Conservation (phyloP, 2,888 invertebrate genomes). For the Orchesella flavescens region DNA sequence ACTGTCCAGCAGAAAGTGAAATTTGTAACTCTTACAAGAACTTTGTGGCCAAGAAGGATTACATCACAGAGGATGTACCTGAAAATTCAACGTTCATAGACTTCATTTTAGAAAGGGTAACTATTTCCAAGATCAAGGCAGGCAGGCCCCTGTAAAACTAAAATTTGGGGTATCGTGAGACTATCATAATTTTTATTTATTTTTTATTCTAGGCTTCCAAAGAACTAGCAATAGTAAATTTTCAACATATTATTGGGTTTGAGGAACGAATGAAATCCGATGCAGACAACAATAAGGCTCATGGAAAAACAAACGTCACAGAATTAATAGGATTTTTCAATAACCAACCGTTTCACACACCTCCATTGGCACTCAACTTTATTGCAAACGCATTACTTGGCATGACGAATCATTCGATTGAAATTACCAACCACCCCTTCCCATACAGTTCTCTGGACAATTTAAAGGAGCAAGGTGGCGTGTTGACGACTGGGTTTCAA, state of each 20-base stretch:
- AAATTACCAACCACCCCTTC: conserved; percentile 81
- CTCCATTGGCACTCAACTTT: conserved; percentile 81
- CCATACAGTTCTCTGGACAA: conserved; percentile 78
- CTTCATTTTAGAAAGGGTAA: conserved; percentile 64
- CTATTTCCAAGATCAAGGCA: not conserved
- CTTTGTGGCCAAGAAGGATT: conserved; percentile 42
- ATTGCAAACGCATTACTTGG: conserved; percentile 80
- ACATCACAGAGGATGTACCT: conserved; percentile 37
- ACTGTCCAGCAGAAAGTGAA: conserved; percentile 54
- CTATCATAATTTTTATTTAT: not conserved
- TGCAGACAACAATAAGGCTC: not conserved
- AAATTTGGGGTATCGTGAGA: not conserved
- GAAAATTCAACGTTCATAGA: conserved; percentile 55
- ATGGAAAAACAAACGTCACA: conserved; percentile 36
- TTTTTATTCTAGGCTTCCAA: conserved; percentile 27
- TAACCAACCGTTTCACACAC: conserved; percentile 85
- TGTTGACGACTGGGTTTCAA: conserved; percentile 69
- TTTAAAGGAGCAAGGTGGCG: conserved; percentile 71
- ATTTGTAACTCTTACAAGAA: conserved; percentile 64
- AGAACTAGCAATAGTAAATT: conserved; percentile 65
- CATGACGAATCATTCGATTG: conserved; percentile 74
- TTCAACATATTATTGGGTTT: conserved; percentile 68
- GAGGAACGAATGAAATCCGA: conserved; percentile 57
- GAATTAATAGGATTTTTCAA: conserved; percentile 79
- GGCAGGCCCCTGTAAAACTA: too few relatives aligned